Evolutionary conservation across 2,113 vertebrate genomes (phyloP), one percentile per base, ranked within the genome.

Genomic region (Oostethus manadensis): DNA sequence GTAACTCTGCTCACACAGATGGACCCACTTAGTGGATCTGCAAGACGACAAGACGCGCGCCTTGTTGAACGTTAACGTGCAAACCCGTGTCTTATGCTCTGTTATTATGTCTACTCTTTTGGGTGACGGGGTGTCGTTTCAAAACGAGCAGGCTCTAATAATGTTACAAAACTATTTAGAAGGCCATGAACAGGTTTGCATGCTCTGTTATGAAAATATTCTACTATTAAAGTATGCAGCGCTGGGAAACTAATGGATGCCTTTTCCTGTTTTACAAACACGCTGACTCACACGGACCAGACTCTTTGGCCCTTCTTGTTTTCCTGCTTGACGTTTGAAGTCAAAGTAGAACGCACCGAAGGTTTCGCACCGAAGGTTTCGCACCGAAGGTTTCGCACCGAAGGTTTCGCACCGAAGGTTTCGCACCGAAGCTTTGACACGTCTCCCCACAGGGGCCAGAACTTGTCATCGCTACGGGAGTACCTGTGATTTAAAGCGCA

Each of bases 401-500:
- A n/a, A n/a, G n/a, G n/a, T n/a, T n/a, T 33, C 64, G 66, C 38
- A 56, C 62, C 17, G 17, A 60, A 62, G 64, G 57, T 35, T 48
- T 33, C 64, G 66, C 38, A 56, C 62, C 17, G 17, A 60, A 62
- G 64, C 56, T 35, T 48, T 66, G 65, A 80, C 77, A 72, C 53
- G 55, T 73, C 62, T 69, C 29, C 63, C 70, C 51, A 51, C 8
- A 1, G 44, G 62, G 73, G 62, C 80, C 75, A 77, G 66, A 59
- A 56, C 72, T 72, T 83, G 83, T 86, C 83, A 68, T 84, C 68
- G 23, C 75, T 60, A 14, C 47, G 74, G 71, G 77, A 71, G 60
- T 63, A 58, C 66, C 73, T 60, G 56, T 82, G 60, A 69, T 42
- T 65, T 67, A 51, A 81, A 66, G 68, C 78, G 67, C 33, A 51